Conservation (phyloP, 2,113 vertebrate species). For the Pomatorhinus ruficollis region DNA sequence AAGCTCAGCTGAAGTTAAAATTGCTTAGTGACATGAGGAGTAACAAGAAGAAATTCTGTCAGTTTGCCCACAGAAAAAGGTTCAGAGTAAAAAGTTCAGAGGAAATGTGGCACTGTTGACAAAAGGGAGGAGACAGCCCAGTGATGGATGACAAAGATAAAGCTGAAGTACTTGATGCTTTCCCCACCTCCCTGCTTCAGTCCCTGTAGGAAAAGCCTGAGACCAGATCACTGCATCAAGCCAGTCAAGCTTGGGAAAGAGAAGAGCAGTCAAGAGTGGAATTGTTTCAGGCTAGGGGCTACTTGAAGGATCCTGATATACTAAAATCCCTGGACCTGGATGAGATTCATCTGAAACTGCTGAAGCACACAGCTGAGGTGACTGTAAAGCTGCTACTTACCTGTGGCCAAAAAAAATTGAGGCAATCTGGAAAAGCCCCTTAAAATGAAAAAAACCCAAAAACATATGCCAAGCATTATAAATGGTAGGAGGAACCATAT, state of each 20-base stretch:
- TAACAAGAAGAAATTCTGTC: background rate
- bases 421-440: background rate
- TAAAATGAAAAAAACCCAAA: background rate
- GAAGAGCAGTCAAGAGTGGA: background rate
- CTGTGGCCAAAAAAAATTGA: background rate
- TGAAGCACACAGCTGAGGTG: background rate
- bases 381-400: background rate
- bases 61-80: background rate
- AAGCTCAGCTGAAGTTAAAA: background rate
- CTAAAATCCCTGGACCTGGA: background rate
- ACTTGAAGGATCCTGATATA: background rate
- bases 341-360: background rate
- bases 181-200: background rate
- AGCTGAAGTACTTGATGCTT: background rate
- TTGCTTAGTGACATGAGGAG: background rate
- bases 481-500: background rate
- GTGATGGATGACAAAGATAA: background rate
- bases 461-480: background rate
- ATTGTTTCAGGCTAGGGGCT: background rate
- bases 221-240: background rate
- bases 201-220: background rate
- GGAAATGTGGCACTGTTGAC: background rate
- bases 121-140: background rate
- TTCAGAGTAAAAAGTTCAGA: background rate
- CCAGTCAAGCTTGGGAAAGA: background rate